These are phyloP conservation scores for Chionodraco myersi DNA, from an alignment of 2,113 vertebrate species.

Conservation along the genomic window DNA sequence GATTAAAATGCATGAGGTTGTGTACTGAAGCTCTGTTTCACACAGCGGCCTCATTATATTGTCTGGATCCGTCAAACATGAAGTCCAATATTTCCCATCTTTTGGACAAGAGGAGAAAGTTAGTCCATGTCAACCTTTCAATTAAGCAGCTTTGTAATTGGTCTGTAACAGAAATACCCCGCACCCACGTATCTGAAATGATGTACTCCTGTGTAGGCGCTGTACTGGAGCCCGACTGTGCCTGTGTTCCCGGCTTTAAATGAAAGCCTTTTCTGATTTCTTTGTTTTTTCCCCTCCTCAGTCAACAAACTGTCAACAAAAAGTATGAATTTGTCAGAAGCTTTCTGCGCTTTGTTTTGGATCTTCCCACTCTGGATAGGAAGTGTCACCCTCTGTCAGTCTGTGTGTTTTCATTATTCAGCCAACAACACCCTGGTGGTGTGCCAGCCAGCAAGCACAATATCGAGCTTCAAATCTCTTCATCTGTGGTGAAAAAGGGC, in stretches of 20 bases:
- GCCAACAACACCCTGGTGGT: conserved; percentile 76
- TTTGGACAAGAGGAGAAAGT: conserved; percentile 29
- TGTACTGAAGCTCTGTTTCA: conserved; percentile 12
- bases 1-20: background rate
- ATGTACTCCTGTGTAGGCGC: conserved; percentile 49
- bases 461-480: conserved; percentile 82
- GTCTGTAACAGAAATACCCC: conserved; percentile 47
- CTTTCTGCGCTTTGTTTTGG: conserved; percentile 77
- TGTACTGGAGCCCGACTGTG: conserved; percentile 38
- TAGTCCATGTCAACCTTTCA: conserved; percentile 40
- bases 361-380: conserved; percentile 77
- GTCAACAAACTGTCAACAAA: conserved; percentile 76
- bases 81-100: conserved; percentile 29
- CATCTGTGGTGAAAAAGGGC: conserved; percentile 78
- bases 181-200: conserved; percentile 54
- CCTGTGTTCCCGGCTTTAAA: conserved; percentile 60
- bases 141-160: conserved; percentile 55
- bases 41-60: conserved; percentile 5
- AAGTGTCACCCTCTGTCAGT: conserved; percentile 79
- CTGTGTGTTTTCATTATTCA: conserved; percentile 80
- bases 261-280: conserved; percentile 49
- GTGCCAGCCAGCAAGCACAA: conserved; percentile 74
- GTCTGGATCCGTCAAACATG: conserved; percentile 28
- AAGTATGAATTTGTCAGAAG: conserved; percentile 78
- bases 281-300: conserved; percentile 70